Evolutionary conservation across 2,113 vertebrate genomes (phyloP).

Genomic region (Gulo gulo): DNA sequence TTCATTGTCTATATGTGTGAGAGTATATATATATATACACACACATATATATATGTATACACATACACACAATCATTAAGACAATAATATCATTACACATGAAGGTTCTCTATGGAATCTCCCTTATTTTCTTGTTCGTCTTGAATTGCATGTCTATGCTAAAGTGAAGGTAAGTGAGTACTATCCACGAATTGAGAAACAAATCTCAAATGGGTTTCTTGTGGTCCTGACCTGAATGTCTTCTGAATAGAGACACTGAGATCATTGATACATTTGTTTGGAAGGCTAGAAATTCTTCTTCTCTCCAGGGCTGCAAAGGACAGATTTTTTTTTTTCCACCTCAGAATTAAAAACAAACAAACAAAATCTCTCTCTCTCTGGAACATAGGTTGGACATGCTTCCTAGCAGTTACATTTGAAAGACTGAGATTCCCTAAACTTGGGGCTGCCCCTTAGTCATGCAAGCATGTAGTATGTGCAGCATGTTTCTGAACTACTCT

Average conservation of each 20-base stretch:
- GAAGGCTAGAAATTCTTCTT: background rate
- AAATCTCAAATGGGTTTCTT: background rate
- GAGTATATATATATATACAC: no score
- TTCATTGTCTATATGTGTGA: background rate
- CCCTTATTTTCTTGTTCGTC: background rate
- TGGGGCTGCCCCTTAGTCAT: background rate
- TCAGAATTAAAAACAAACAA: background rate
- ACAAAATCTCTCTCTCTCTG: background rate
- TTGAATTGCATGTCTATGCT: background rate
- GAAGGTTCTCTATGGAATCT: background rate
- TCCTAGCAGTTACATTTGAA: background rate
- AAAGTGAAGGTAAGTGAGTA: background rate
- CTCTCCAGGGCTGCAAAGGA: background rate
- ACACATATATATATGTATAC: no score
- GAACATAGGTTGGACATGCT: background rate
- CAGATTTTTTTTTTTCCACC: background rate
- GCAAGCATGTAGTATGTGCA: background rate
- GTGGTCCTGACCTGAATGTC: background rate
- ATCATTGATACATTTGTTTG: background rate
- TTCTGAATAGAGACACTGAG: background rate
- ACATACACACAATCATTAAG: background rate
- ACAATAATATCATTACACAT: background rate
- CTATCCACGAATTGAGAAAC: background rate
- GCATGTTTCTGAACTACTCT: background rate
- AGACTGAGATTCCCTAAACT: background rate